Percentiles rank a stretch among this genome's conserved stretches.
Evolutionary conservation across 2,888 invertebrate species (phyloP).

Genomic region (Spodoptera littoralis): DNA sequence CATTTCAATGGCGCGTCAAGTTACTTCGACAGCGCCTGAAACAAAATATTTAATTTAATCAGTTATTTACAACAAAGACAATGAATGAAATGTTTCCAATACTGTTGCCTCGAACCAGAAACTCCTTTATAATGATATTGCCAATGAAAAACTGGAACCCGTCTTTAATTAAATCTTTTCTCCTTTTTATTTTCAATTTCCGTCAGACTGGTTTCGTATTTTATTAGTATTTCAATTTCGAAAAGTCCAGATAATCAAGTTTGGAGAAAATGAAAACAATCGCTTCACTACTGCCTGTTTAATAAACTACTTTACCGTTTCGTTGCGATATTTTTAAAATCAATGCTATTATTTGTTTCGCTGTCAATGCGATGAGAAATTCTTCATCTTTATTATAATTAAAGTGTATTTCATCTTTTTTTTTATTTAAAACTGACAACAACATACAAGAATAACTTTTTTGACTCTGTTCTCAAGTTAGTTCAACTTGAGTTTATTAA

Average conservation of each 20-base stretch:
- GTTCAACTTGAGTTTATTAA: too few species aligned
- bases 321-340: conserved; percentile 2
- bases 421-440: too few species aligned
- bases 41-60: conserved; percentile 14
- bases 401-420: too few species aligned
- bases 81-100: conserved; percentile 49
- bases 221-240: conserved; percentile 66
- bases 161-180: conserved; percentile 67
- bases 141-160: conserved; percentile 55
- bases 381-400: too few species aligned
- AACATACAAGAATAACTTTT: too few species aligned
- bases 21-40: conserved; percentile 5
- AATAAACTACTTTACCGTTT: conserved; percentile 29
- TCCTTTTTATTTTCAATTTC: conserved; percentile 67
- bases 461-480: too few species aligned
- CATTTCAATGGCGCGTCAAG: conserved; percentile 10
- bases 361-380: too few species aligned
- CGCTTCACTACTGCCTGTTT: not conserved
- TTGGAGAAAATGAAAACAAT: conserved; percentile 41
- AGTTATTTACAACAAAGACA: conserved; percentile 20
- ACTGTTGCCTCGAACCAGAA: conserved; percentile 41
- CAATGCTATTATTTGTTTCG: conserved; percentile 2
- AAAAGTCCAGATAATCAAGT: conserved; percentile 47
- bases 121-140: conserved; percentile 58
- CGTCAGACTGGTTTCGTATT: conserved; percentile 58